Conservation (phyloP, 2,113 vertebrate species). For the Aptenodytes patagonicus region DNA sequence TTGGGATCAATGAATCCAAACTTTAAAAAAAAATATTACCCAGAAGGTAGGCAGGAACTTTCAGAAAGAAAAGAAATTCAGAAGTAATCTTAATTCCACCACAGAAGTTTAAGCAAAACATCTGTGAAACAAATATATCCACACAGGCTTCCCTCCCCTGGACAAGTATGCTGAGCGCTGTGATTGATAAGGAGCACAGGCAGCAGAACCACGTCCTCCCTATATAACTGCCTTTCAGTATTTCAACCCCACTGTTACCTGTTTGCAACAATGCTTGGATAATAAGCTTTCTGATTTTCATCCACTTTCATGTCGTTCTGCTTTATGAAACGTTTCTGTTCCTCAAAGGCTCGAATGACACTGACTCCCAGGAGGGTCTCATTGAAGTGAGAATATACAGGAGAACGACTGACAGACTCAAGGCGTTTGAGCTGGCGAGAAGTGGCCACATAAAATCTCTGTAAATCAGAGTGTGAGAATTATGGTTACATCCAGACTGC, state of each 20-base stretch:
- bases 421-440: constrained; percentile 94
- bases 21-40: background rate
- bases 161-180: background rate
- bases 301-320: constrained; percentile 90
- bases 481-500: background rate
- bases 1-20: background rate
- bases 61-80: background rate
- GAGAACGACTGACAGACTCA: constrained; percentile 93
- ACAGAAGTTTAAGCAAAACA: background rate
- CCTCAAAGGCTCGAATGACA: constrained; percentile 90
- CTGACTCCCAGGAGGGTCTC: constrained; percentile 92
- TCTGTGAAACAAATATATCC: background rate
- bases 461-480: background rate
- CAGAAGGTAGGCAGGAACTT: background rate
- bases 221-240: rapidly evolving
- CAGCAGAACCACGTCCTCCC: background rate
- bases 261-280: constrained; percentile 94
- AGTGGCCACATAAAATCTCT: constrained; percentile 94
- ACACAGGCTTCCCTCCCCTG: background rate
- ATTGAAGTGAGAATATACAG: constrained; percentile 93
- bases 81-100: background rate
- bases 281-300: constrained; percentile 95
- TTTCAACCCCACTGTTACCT: constrained; percentile 69
- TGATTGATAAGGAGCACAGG: background rate
- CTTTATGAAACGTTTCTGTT: constrained; percentile 86